phyloP scores from a whole-genome alignment of 92 coral and sea anemone genomes.

The Zoanthus gigantus region DNA sequence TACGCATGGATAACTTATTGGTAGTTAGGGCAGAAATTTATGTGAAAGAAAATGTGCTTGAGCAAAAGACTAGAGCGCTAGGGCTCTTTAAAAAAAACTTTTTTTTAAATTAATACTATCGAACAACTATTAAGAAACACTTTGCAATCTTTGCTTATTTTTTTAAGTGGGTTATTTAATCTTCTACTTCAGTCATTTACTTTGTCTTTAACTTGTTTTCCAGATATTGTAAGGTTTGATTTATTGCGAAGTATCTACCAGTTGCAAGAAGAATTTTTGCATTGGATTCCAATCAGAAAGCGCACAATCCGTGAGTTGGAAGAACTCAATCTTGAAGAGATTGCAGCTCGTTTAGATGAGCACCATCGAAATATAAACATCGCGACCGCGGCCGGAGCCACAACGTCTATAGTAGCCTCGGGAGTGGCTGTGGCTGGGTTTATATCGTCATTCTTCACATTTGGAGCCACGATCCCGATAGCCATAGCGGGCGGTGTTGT shows the following conservation, averaged over 20 bases:
- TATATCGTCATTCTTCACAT: conserved; percentile 66
- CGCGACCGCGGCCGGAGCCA: conserved; percentile 73
- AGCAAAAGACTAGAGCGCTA: too few species aligned
- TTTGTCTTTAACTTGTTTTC: background rate
- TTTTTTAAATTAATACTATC: too few species aligned
- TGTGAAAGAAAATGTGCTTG: too few species aligned
- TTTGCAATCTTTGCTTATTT: too few species aligned
- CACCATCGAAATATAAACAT: conserved; percentile 68
- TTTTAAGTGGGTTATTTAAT: too few species aligned
- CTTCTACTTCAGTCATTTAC: too few species aligned
- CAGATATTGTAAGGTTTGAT: conserved; percentile 59
- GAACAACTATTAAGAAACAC: too few species aligned
- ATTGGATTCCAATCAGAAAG: conserved; percentile 67
- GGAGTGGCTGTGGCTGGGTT: conserved; percentile 73
- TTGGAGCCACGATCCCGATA: conserved; percentile 72
- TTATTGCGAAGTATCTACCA: conserved; percentile 43
- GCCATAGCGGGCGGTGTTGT: conserved; percentile 65
- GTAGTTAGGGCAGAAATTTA: too few species aligned
- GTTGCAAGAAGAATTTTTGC: conserved; percentile 57
- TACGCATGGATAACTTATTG: too few species aligned
- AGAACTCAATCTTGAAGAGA: conserved; percentile 60
- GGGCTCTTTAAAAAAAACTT: too few species aligned
- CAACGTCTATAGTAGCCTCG: conserved; percentile 69
- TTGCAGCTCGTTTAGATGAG: conserved; percentile 54
- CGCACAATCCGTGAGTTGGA: conserved; percentile 66